Base-by-base conservation (phyloP, 2,888 invertebrate species). In the Hirudinaria manillensis region DNA sequence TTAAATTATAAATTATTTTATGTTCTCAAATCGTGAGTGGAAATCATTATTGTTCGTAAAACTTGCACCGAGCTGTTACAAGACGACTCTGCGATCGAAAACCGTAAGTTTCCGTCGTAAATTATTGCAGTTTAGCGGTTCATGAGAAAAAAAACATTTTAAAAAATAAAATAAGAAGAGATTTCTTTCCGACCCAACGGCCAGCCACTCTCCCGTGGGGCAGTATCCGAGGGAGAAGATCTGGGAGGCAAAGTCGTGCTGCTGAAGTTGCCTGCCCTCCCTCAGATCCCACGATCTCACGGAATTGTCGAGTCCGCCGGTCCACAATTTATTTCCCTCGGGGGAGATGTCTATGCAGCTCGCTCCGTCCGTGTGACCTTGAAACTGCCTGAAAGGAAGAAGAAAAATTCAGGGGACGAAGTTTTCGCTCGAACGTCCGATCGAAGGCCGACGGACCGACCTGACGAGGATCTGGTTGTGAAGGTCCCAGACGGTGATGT, bases 191-290 rank as follows among this genome's bases (percentile, higher is more conserved):
- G 82, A 87, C 87, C 95, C 95, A 56, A 96, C 95, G 3, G 95
- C 95, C 73, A 96, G 87, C 94, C 94, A 96, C 82, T 95, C 94
- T 27, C 93, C 94, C 78, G 93, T 93, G 2, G 95, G 95, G 87
- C 94, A 95, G 85, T 94, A 95, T 77, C 95, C 95, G 80, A 95
- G 88, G 36, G 94, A 95, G 88, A 96, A 96, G 84, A 96, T 95
- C 85, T 89, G 88, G 78, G 93, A 93, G 80, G 90, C 91, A 86
- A 95, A 95, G 85, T 94, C 94, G 86, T 94, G 93, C 85, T 94
- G 94, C 83, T 93, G 93, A 80, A 94, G 86, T 85, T 94, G 94
- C 83, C 93, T 89, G 79, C 93, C 93, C 88, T 94, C 93, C 82
- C 93, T 88, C 76, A 94, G 88, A 86, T 96, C 95, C 95, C 96